Percentiles rank a stretch among this genome's conserved stretches.
These are phyloP conservation scores for Ptychadena robeensis DNA, from an alignment of 2,797 vertebrate species.

Conservation along the genomic window DNA sequence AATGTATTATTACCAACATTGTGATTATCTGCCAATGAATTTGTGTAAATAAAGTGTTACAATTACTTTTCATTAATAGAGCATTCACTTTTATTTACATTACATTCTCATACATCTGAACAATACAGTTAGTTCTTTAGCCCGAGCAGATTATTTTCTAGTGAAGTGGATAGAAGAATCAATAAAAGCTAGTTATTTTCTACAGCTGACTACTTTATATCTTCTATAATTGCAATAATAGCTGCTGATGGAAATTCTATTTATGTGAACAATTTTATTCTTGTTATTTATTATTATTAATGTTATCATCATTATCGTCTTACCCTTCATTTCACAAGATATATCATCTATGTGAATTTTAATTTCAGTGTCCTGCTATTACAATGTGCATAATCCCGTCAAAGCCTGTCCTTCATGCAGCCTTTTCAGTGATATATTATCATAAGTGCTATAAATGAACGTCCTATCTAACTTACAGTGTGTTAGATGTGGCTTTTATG, in stretches of 20 bases:
- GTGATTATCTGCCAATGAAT: too few species aligned
- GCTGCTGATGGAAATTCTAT: conserved; percentile 81
- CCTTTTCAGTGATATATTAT: conserved; percentile 92
- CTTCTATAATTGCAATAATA: conserved; percentile 83
- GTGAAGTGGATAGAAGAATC: conserved; percentile 67
- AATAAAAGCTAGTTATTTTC: conserved; percentile 92
- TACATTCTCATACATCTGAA: too few species aligned
- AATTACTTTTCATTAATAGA: too few species aligned
- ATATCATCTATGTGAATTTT: conserved; percentile 89
- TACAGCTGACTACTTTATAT: conserved; percentile 87
- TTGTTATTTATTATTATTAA: conserved; percentile 90
- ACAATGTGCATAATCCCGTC: conserved; percentile 88
- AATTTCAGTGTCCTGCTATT: conserved; percentile 88
- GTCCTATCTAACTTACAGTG: conserved; percentile 89
- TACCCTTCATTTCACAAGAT: conserved; percentile 81
- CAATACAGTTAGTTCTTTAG: too few species aligned
- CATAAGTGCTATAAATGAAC: conserved; percentile 86
- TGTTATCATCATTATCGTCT: conserved; percentile 81
- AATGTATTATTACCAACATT: too few species aligned
- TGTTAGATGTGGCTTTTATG: conserved; percentile 92
- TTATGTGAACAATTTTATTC: conserved; percentile 87
- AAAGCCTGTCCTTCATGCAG: conserved; percentile 92
- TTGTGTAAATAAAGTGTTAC: too few species aligned
- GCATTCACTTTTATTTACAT: too few species aligned
- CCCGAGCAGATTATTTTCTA: too few species aligned